Base-by-base conservation (phyloP, 2,888 invertebrate genomes). In the Drosophila kambysellisi region DNA sequence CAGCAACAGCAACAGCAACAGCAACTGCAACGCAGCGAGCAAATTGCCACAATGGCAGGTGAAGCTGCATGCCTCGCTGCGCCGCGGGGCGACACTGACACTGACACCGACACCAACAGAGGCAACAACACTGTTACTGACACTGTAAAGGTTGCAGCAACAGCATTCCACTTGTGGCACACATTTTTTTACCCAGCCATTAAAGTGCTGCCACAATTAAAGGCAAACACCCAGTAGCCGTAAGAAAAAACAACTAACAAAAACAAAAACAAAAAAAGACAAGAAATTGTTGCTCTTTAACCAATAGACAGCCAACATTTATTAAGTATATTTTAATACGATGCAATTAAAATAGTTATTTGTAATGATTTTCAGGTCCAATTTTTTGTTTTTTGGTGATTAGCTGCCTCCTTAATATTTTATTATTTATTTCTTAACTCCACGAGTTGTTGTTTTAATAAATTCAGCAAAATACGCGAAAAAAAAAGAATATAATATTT, bases 181-280 rank as follows among this genome's bases (percentile, higher is more conserved):
- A 89, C 86, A 82, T 88, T 65, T 82, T 82, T 82, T 83, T 83
- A 86, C 83, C 83, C 72, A 58, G 58, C 79, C 82, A 87, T 87
- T 77, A 69, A 63, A 60, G 17, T 51, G 51, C 60, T 57, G 56
- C 33, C 62, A 41, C 33, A 43, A 50, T 53, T 54, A 20, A 52
- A 37, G 46, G 15, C 46, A 46, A 46, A 15, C 20, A 20, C 20
- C 20, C 25, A 46, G 46, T 15, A 46, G 46, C 46, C 8, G 43
- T 29, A 25, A 46, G 1, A 20, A 43, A n/a, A 43, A 39, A 25
- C 25, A 25, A 25, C 1, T 2, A 25, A 25, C 25, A 25, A 25
- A 25, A 25, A 25, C 25, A 25, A 4, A 17, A 8, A 39, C 8
- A 39, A 39, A 17, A 17, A 6, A 6, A 12, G 20, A 20, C 12